Conservation (phyloP, 1,140 invertebrate genomes). For the Brevipalpus yothersi region DNA sequence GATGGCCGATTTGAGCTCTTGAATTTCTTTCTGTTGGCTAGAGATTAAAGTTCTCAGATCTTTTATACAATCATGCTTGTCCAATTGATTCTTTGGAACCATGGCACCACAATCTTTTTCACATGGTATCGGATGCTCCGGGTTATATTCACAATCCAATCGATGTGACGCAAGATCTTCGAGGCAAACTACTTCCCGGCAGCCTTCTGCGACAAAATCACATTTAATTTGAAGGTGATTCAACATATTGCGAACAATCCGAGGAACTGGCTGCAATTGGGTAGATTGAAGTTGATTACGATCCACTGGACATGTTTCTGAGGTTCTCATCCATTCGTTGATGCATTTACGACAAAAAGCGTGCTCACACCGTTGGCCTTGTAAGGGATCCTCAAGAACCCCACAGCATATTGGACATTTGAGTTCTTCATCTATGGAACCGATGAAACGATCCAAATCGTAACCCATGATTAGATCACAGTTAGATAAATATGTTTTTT, state of each 20-base stretch:
- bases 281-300: conserved; percentile 46
- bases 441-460: neutral
- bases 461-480: neutral
- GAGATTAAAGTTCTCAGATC: neutral
- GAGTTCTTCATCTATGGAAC: neutral
- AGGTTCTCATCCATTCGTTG: conserved; percentile 67
- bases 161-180: conserved; percentile 53
- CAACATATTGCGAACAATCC: conserved; percentile 66
- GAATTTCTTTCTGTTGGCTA: conserved; percentile 1
- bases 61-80: neutral
- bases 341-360: conserved; percentile 79
- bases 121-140: conserved; percentile 72
- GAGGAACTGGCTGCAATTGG: conserved; percentile 60
- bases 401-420: conserved; percentile 2
- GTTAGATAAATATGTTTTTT: neutral
- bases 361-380: conserved; percentile 80
- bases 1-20: neutral
- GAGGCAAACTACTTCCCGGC: conserved; percentile 51
- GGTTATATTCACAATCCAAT: conserved; percentile 74
- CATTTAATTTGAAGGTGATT: conserved; percentile 62
- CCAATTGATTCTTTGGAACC: conserved; percentile 22
- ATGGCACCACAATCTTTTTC: conserved; percentile 71
- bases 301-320: conserved; percentile 77
- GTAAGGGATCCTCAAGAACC: conserved; percentile 40
- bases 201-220: conserved; percentile 66